Base-by-base conservation (phyloP, 1,140 invertebrate species). In the Ostrea denselamellosa region DNA sequence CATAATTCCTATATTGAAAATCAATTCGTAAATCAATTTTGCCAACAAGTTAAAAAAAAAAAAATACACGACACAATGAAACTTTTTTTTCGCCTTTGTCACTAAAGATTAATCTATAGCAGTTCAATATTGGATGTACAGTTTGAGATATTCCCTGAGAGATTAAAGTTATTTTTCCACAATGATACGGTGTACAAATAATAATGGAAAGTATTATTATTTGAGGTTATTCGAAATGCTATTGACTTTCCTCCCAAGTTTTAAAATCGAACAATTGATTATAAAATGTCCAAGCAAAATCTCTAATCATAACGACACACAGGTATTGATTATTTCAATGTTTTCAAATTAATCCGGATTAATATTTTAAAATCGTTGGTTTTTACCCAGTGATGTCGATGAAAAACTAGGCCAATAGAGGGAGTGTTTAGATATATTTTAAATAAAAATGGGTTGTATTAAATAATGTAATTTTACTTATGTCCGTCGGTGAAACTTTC, bases 21-120 rank as follows among this genome's bases (percentile, higher is more conserved):
- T 77, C 68, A 77, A 77, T 28, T 77, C 25, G 68, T 34, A 77
- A 77, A 77, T 77, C 68, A 77, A 77, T 28, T 62, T 62, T 62
- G 17, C 17, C 14, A 19, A n/a, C 58, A 62, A 62, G 58, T n/a
- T n/a, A n/a, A n/a, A n/a, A n/a, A 62, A 62, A 62, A 62, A 7
- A 62, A 14, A 14, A 19, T 5, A 0, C 14, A 14, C 58, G 14
- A 8, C 58, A 19, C 58, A 17, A 14, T 62, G 14, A 17, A n/a
- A 62, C n/a, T 62, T 62, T 62, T 62, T 34, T 77, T 77, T 28
- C 9, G 14, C 19, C 5, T 62, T 62, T 62, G 56, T n/a, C 8
- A n/a, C 56, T 19, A 62, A 62, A 62, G 56, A 62, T 62, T 62
- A 19, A 62, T 62, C 56, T 62, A 44, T 44, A 7, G 56, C 56